phyloP scores from a whole-genome alignment of 2,797 vertebrate species.

The Enteromius unitaeniatus region DNA sequence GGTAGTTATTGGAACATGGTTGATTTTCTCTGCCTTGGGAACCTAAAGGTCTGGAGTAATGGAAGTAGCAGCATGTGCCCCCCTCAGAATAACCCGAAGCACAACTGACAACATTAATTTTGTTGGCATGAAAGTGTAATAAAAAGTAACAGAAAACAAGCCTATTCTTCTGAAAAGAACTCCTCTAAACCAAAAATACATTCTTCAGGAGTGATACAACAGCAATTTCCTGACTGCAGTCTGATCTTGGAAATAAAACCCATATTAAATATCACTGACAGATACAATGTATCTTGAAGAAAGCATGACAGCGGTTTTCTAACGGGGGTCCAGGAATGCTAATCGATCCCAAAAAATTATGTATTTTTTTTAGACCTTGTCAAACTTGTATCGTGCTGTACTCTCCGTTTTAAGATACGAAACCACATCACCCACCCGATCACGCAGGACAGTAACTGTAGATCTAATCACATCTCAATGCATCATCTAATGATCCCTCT shows the following conservation, averaged over 20 bases:
- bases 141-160: not conserved
- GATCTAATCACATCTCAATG: conserved; percentile 25
- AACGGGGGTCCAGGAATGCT: not conserved
- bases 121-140: not conserved
- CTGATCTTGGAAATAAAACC: not conserved
- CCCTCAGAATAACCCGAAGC: conserved; percentile 10
- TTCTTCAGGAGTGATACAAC: conserved; percentile 18
- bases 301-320: not conserved
- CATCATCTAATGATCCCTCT: not conserved
- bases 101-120: conserved; percentile 21
- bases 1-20: conserved; percentile 53
- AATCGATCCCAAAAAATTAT: not conserved
- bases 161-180: not conserved
- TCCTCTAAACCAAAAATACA: conserved; percentile 26
- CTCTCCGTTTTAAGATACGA: not conserved
- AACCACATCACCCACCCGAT: not conserved
- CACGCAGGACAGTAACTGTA: not conserved
- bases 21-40: conserved; percentile 54
- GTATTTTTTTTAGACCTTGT: not conserved
- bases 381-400: not conserved
- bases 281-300: not conserved
- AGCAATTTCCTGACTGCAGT: not conserved
- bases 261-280: conserved; percentile 10
- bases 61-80: conserved; percentile 37
- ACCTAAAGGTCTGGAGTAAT: conserved; percentile 49